Evolutionary conservation across 1,140 invertebrate species (phyloP).

Genomic region (Gryon sp.): DNA sequence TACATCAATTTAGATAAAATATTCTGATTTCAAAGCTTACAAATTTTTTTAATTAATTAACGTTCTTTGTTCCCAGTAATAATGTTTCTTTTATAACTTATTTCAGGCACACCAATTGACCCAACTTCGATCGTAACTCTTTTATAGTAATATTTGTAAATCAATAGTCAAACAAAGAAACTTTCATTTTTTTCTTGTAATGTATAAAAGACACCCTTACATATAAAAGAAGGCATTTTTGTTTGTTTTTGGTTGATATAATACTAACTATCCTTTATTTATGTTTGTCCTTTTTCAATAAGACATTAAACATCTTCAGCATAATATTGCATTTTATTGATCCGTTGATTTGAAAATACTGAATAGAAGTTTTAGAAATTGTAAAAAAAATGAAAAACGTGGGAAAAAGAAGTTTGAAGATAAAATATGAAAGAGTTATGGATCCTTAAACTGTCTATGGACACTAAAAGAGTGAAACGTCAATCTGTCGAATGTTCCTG

Average conservation of each 20-base stretch:
- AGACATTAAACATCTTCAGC: too few relatives aligned
- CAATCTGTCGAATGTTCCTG: conserved; percentile 46
- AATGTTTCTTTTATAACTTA: conserved; percentile 37
- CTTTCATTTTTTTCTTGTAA: too few relatives aligned
- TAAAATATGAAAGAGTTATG: conserved; percentile 11
- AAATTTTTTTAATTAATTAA: conserved; percentile 39
- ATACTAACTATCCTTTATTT: too few relatives aligned
- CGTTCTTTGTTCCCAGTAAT: conserved; percentile 14
- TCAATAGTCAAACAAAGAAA: too few relatives aligned
- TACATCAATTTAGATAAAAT: conserved; percentile 9
- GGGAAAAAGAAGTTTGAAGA: neutral
- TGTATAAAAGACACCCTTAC: too few relatives aligned
- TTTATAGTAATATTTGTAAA: too few relatives aligned
- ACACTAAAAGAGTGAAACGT: conserved; percentile 25
- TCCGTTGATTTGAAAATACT: too few relatives aligned
- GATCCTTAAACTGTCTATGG: conserved; percentile 13
- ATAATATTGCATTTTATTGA: too few relatives aligned
- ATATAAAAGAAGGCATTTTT: too few relatives aligned
- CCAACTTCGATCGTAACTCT: conserved; percentile 17
- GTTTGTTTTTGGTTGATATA: too few relatives aligned
- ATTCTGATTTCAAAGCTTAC: conserved; percentile 19
- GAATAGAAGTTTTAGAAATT: too few relatives aligned
- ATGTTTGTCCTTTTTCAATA: too few relatives aligned
- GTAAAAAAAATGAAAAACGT: neutral
- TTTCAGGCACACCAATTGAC: conserved; percentile 34